phyloP scores from a whole-genome alignment of 2,113 vertebrate species.

The Nymphicus hollandicus region DNA sequence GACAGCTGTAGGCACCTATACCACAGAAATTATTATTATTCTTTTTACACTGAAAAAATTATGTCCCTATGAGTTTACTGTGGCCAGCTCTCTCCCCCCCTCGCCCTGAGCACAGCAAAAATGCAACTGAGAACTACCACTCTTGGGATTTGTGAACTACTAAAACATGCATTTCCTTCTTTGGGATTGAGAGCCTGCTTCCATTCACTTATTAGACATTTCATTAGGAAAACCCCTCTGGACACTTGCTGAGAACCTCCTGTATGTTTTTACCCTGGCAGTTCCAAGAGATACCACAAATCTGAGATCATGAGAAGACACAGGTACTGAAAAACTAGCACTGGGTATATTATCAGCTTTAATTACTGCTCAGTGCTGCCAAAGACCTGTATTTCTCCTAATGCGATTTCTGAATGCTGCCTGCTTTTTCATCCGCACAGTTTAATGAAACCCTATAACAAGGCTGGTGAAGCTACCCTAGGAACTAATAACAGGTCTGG shows the following conservation, averaged over 20 bases:
- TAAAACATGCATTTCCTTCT: background rate
- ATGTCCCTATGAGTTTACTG: background rate
- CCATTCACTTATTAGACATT: background rate
- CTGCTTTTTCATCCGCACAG: background rate
- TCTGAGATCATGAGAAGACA: background rate
- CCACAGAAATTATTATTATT: background rate
- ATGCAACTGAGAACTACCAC: background rate
- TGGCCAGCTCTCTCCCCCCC: background rate
- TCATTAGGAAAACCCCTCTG: background rate
- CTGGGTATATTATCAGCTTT: background rate
- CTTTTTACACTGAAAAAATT: background rate
- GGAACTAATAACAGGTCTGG: constrained; percentile 49
- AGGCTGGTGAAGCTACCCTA: background rate
- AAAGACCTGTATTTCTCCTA: background rate
- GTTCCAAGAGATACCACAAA: background rate
- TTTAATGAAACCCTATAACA: background rate
- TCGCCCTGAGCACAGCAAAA: background rate
- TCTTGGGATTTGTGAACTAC: background rate
- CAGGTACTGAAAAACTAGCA: background rate
- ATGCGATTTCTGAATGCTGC: background rate
- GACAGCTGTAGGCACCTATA: background rate
- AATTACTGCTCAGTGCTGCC: background rate
- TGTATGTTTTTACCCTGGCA: background rate
- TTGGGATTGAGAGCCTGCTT: background rate
- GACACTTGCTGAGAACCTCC: background rate